A percentile compares a stretch with the other conserved stretches of the same genome.
phyloP scores from a whole-genome alignment of 2,113 vertebrate genomes.

The Pterocles burchelli region DNA sequence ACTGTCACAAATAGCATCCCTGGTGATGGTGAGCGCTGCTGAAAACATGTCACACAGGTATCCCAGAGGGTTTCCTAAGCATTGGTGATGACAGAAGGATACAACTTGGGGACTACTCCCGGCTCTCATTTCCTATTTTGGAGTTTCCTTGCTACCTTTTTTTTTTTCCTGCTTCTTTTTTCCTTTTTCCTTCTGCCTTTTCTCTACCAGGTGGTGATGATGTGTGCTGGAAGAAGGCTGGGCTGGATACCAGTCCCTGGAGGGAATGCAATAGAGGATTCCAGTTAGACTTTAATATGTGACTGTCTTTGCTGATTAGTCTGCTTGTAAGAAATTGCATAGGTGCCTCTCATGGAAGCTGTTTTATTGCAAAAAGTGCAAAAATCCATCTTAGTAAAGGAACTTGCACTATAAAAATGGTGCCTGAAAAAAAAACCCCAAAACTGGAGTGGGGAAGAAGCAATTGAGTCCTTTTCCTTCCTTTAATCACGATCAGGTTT shows the following conservation, averaged over 20 bases:
- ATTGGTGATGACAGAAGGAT: background rate
- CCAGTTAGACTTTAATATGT: background rate
- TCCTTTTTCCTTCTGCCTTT: background rate
- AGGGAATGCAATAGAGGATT: fast-evolving
- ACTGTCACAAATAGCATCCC: too few species aligned
- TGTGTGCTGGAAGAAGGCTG: background rate
- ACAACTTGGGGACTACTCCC: background rate
- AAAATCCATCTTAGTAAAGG: background rate
- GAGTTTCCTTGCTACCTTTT: background rate
- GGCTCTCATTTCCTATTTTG: background rate
- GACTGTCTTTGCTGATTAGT: background rate
- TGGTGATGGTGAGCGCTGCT: background rate
- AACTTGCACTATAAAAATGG: background rate
- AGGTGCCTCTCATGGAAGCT: background rate
- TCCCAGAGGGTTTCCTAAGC: background rate
- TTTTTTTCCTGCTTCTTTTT: background rate
- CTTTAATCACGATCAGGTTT: fast-evolving
- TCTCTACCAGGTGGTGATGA: background rate
- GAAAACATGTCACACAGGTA: background rate
- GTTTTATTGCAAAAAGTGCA: background rate
- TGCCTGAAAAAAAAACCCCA: background rate
- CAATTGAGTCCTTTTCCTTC: background rate
- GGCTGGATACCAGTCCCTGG: background rate
- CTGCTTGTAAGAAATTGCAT: background rate
- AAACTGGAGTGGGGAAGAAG: background rate